Conservation (phyloP, 2,113 vertebrate genomes). For the Mormoops blainvillei region DNA sequence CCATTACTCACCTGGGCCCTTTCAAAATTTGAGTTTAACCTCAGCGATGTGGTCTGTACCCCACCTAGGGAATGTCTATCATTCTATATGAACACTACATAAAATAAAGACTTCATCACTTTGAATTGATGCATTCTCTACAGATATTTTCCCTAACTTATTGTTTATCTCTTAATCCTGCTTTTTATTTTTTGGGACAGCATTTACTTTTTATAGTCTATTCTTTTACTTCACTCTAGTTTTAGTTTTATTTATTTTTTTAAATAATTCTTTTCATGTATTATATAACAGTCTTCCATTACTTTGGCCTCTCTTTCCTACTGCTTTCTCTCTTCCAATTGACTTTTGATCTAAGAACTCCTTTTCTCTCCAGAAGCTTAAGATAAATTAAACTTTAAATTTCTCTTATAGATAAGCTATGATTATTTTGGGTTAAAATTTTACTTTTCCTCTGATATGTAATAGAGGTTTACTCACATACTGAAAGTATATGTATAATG, state of each 20-base stretch:
- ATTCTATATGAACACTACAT: not conserved
- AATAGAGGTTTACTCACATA: not conserved
- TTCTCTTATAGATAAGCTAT: not conserved
- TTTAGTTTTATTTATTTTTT: not conserved
- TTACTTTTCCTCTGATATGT: not conserved
- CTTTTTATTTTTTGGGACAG: not conserved
- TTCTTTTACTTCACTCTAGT: not conserved
- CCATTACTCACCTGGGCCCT: not conserved
- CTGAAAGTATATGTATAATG: not conserved
- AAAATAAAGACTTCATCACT: not conserved
- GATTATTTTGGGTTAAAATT: not conserved
- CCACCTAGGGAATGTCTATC: not conserved
- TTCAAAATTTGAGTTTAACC: not conserved
- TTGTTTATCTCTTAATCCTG: not conserved
- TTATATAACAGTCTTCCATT: not conserved
- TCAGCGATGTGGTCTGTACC: not conserved
- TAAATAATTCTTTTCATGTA: not conserved
- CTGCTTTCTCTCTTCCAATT: not conserved
- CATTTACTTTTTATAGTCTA: not conserved
- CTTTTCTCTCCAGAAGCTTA: not conserved
- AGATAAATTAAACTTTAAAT: not conserved
- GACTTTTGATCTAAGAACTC: conserved; percentile 17
- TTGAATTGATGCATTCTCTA: not conserved
- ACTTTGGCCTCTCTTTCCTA: not conserved
- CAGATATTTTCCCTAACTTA: not conserved